Percentiles rank a stretch among this genome's conserved stretches.
These are phyloP conservation scores for Eupithecia centaureata DNA, from an alignment of 2,888 invertebrate species.

Conservation along the genomic window DNA sequence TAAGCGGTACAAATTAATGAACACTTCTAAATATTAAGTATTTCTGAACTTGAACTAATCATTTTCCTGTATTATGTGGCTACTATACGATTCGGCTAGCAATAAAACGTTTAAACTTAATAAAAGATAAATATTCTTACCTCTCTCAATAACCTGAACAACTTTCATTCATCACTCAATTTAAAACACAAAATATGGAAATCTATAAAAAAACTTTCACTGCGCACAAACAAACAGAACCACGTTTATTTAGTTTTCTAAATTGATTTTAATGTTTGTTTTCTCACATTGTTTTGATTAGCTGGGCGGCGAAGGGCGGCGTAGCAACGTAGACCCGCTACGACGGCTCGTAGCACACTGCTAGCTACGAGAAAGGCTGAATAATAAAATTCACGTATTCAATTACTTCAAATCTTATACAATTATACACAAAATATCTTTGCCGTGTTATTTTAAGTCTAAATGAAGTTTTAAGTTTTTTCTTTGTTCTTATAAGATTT, in stretches of 20 bases:
- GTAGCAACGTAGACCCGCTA: slow-evolving; percentile 60
- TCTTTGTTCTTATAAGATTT: slow-evolving; percentile 19
- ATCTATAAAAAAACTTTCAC: background rate
- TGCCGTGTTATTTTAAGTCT: background rate
- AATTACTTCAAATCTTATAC: background rate
- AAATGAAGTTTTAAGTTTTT: background rate
- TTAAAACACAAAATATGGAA: background rate
- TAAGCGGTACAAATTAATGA: background rate
- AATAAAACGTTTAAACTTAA: background rate
- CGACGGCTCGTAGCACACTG: slow-evolving; percentile 65
- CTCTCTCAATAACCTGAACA: background rate
- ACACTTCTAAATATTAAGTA: background rate
- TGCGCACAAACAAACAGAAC: background rate
- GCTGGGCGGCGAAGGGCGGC: slow-evolving; percentile 48
- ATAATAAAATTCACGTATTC: background rate
- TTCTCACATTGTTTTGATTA: slow-evolving; percentile 42
- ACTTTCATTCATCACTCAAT: background rate
- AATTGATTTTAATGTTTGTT: slow-evolving; percentile 41
- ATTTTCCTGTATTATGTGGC: background rate
- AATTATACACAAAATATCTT: background rate
- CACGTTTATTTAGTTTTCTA: background rate
- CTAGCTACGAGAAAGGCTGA: slow-evolving; percentile 35
- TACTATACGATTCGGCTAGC: background rate
- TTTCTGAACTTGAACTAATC: background rate
- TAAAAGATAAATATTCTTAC: background rate